Evolutionary conservation across 1,140 invertebrate genomes (phyloP), one percentile per base, ranked within the genome.

Genomic region (Heliconius nattereri): DNA sequence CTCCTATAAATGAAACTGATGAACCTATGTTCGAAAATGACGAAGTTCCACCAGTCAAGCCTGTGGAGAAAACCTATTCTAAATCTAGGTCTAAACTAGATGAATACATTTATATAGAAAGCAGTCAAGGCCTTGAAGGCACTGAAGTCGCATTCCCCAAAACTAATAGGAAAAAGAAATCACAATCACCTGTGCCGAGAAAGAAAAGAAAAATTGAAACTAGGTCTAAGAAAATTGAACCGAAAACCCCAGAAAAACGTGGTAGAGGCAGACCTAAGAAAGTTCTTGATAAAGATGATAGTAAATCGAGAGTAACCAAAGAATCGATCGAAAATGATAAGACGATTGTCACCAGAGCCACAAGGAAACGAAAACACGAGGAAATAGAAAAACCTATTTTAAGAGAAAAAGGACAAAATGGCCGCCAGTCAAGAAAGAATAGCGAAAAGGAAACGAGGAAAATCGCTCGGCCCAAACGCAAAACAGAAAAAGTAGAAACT

Each of bases 271-370:
- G 85, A 54, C 86, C 73, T 2, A 85, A 71, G 81, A 88, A 84
- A 71, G 78, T 78, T n/a, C 83, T 75, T 3, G 80, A 84, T 40
- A 72, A 54, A 7, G 79, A 81, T 2, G 83, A 78, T 5, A 85
- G 85, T 7, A 86, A 91, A 54, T 84, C 84, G 3, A 85, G 89
- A 66, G 82, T 85, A 3, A 89, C 90, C n/a, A 93, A 94, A 80
- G 92, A 94, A 66, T 93, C 92, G 1, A 94, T 94, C 73, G 92
- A 94, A 76, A 94, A 94, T 60, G 92, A 94, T 7, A 92, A 92
- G 76, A 86, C 84, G 0, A 80, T 81, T 0, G 82, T 84, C 7
- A 88, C 85, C 0, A 85, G 89, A 75, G 81, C 81, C 1, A 92
- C 91, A 0, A 80, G 92, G 8, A 94, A 94, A 66, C 71, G 92